Percentiles rank a stretch among this genome's conserved stretches.
These are phyloP conservation scores for Dermatemys mawii DNA, from an alignment of 2,113 vertebrate species.

Conservation along the genomic window DNA sequence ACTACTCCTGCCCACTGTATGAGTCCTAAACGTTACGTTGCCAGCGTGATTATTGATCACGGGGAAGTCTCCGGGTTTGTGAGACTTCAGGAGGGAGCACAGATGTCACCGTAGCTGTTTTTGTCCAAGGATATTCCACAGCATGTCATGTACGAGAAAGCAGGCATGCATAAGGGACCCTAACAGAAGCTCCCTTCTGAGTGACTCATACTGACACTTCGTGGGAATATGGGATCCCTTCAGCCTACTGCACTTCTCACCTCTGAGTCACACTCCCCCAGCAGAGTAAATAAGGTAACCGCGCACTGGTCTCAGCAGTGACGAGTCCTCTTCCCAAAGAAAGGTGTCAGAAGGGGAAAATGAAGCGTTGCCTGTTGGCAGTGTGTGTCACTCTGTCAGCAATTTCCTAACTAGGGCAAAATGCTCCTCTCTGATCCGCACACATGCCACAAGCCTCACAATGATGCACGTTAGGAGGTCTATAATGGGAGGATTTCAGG, in stretches of 20 bases:
- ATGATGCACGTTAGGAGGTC: not conserved
- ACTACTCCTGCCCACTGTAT: not conserved
- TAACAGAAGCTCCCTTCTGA: conserved; percentile 59
- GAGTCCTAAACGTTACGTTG: conserved; percentile 17
- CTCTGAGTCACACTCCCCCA: conserved; percentile 69
- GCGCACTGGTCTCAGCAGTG: not conserved
- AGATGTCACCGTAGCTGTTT: conserved; percentile 45
- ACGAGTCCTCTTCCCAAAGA: conserved; percentile 22
- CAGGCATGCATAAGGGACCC: conserved; percentile 63
- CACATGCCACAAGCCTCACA: rapidly evolving
- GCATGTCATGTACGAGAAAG: not conserved
- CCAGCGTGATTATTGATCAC: conserved; percentile 53
- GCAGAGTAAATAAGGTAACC: conserved; percentile 61
- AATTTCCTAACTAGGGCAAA: not conserved
- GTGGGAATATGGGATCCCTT: conserved; percentile 57
- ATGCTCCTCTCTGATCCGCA: not conserved
- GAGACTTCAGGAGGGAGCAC: conserved; percentile 54
- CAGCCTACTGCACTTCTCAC: conserved; percentile 66
- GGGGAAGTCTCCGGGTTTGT: not conserved
- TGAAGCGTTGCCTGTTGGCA: not conserved
- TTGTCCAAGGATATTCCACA: conserved; percentile 38
- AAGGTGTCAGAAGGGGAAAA: conserved; percentile 4
- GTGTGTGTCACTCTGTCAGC: not conserved
- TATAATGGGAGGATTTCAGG: not conserved
- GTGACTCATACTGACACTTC: conserved; percentile 58